phyloP scores from a whole-genome alignment of 1,140 invertebrate genomes.

The Rhagoletis zephyria region DNA sequence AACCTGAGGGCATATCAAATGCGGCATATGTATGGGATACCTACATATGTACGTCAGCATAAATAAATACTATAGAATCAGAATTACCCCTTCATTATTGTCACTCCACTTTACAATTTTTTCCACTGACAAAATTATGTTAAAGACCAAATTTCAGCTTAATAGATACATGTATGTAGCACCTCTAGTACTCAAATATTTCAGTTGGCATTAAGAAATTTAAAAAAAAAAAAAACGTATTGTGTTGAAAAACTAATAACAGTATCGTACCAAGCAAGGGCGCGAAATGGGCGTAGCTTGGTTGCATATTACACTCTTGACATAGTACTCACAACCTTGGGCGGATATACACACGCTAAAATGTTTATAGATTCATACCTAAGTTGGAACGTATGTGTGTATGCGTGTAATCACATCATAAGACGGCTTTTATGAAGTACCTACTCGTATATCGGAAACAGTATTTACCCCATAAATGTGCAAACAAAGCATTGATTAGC shows the following conservation, averaged over 20 bases:
- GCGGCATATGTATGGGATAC: background rate
- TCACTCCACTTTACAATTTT: background rate
- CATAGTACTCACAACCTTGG: background rate
- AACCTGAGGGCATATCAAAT: constrained; percentile 32
- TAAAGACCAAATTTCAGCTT: background rate
- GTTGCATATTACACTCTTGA: constrained; percentile 12
- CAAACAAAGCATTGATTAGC: constrained; percentile 49
- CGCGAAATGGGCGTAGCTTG: constrained; percentile 22
- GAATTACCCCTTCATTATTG: background rate
- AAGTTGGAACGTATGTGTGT: background rate
- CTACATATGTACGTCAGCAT: no score
- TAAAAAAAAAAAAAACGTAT: background rate
- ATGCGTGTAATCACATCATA: background rate
- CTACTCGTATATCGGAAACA: constrained; percentile 40
- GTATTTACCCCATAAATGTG: constrained; percentile 46
- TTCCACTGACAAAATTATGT: background rate
- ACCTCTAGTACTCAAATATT: background rate
- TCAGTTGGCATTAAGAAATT: background rate
- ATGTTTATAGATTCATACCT: background rate
- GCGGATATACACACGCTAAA: constrained; percentile 2
- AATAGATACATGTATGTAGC: background rate
- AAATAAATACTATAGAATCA: no score
- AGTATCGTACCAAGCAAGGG: background rate
- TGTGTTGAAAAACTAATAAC: constrained; percentile 37
- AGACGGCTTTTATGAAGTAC: background rate